Evolutionary conservation across 2,797 vertebrate genomes (phyloP).

Genomic region (Pteropus rufus): DNA sequence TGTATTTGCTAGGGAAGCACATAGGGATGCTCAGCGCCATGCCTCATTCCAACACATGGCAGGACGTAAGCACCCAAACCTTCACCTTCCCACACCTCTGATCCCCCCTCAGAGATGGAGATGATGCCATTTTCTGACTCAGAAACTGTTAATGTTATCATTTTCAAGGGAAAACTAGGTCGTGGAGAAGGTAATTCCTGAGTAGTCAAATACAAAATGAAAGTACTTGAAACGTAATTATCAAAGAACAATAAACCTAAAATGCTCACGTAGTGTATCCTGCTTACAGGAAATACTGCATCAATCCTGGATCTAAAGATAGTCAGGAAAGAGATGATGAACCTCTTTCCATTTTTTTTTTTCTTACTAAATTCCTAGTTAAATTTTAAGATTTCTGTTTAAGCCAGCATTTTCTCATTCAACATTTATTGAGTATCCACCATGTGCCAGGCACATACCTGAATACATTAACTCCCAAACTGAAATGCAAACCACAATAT

Average conservation of each 20-base stretch:
- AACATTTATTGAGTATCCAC: slow-evolving; percentile 36
- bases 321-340: background rate
- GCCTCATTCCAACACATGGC: accelerated
- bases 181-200: background rate
- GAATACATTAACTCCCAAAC: slow-evolving; percentile 42
- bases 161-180: background rate
- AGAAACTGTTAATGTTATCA: background rate
- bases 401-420: slow-evolving; percentile 52
- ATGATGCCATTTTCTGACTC: background rate
- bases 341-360: background rate
- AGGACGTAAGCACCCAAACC: accelerated
- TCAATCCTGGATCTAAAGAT: background rate
- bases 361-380: slow-evolving; percentile 17
- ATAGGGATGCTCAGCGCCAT: accelerated
- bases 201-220: background rate
- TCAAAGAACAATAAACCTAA: background rate
- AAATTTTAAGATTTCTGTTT: slow-evolving; percentile 38
- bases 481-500: slow-evolving; percentile 29
- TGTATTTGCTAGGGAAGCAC: background rate
- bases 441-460: slow-evolving; percentile 43
- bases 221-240: background rate
- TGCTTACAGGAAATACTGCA: background rate
- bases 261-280: background rate
- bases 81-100: background rate
- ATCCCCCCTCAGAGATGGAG: background rate